phyloP scores from a whole-genome alignment of 2,888 invertebrate species.

The Caenorhabditis japonica region DNA sequence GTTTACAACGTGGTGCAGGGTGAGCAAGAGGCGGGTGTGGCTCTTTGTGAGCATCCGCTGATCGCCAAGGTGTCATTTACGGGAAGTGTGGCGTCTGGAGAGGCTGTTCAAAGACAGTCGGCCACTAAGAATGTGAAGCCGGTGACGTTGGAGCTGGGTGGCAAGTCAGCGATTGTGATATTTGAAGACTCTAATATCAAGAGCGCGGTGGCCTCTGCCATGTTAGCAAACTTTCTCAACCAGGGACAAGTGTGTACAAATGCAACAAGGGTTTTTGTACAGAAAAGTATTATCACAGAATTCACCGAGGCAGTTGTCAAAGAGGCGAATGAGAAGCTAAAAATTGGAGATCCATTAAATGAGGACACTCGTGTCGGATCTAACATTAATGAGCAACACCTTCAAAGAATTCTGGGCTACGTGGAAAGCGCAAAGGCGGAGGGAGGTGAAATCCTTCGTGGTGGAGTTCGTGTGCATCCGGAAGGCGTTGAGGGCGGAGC shows the following conservation, averaged over 20 bases:
- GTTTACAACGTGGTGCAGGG: slow-evolving; percentile 81
- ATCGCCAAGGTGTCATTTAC: slow-evolving; percentile 81
- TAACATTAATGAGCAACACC: slow-evolving; percentile 80
- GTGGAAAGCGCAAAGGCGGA: slow-evolving; percentile 78
- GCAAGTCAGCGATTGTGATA: slow-evolving; percentile 81
- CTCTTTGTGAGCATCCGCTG: slow-evolving; percentile 79
- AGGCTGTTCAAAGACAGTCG: slow-evolving; percentile 74
- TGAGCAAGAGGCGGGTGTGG: slow-evolving; percentile 79
- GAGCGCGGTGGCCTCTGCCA: slow-evolving; percentile 81
- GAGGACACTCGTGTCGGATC: slow-evolving; percentile 81
- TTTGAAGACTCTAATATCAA: slow-evolving; percentile 80
- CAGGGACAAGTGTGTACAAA: slow-evolving; percentile 81
- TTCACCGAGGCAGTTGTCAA: slow-evolving; percentile 79
- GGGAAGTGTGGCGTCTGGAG: slow-evolving; percentile 79
- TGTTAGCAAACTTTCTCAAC: slow-evolving; percentile 81
- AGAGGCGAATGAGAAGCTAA: slow-evolving; percentile 76
- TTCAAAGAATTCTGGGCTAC: slow-evolving; percentile 79
- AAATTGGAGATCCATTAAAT: slow-evolving; percentile 59
- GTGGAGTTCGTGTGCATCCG: slow-evolving; percentile 80
- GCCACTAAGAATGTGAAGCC: slow-evolving; percentile 61
- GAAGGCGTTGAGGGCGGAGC: slow-evolving; percentile 78
- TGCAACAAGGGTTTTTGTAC: slow-evolving; percentile 81
- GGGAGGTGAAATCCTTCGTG: slow-evolving; percentile 79
- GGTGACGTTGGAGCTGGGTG: slow-evolving; percentile 81
- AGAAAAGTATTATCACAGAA: slow-evolving; percentile 78